Base-by-base conservation (phyloP, 2,113 vertebrate genomes). In the Chaenocephalus aceratus region DNA sequence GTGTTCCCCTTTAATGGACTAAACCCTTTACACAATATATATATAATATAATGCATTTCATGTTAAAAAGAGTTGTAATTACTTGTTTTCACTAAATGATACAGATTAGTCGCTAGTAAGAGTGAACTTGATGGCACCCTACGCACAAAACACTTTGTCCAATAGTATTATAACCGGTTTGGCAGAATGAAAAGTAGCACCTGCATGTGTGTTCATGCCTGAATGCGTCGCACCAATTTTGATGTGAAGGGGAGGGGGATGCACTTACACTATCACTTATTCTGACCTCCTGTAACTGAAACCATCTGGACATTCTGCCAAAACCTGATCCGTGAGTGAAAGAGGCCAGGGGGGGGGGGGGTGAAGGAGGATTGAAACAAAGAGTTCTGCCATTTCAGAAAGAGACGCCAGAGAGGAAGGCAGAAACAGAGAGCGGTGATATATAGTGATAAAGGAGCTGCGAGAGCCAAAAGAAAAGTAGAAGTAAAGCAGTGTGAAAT, bases 241-340 rank as follows among this genome's bases (percentile, higher is more conserved):
- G 46, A 65, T 41, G 77, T 53, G 44, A 36, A 59, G 41, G 12
- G 10, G 54, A 64, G 62, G 66, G 15, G 62, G 54, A 36, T 53
- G 48, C 63, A 70, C 48, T 80, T 59, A 74, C 16, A 26, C 76
- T 88, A 85, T 89, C 82, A 51, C 80, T 62, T 65, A 79, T 77
- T 74, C 84, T 80, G 90, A 85, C 84, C 83, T 77, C 48, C 36
- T 84, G 89, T 90, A 88, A 94, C 83, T 78, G 69, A 88, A 89
- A 88, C 91, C 89, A 85, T 84, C 61, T 89, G 84, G 88, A 72
- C 74, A n/a, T 8, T 11, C 75, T 66, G 73, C 65, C 80, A 87
- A 84, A 92, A 91, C 84, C 82, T 63, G 88, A 92, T 88, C 75
- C 49, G 13, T 54, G 78, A 77, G 74, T 56, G 88, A 86, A 82